Percentiles rank a stretch among this genome's conserved stretches.
Evolutionary conservation across 2,888 invertebrate species (phyloP).

Genomic region (Tenthredo mesomela): DNA sequence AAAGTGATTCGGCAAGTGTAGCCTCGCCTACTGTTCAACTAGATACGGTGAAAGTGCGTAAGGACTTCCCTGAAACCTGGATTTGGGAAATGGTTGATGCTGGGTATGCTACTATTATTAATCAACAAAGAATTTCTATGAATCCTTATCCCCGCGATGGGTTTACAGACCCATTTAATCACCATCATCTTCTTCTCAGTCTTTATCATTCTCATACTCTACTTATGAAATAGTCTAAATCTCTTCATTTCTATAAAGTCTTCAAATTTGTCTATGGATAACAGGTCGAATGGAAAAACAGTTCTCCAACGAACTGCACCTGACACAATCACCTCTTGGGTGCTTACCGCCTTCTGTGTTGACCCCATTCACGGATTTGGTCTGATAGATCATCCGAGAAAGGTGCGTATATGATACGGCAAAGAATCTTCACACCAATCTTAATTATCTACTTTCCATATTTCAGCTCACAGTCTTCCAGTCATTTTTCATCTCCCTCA

Average conservation of each 20-base stretch:
- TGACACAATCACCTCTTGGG: constrained; percentile 91
- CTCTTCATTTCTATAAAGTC: not conserved
- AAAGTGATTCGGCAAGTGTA: constrained; percentile 38
- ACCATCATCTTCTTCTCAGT: no score
- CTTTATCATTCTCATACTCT: no score
- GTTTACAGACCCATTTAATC: no score
- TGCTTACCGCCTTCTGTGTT: constrained; percentile 90
- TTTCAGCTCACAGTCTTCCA: constrained; percentile 86
- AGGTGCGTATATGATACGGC: constrained; percentile 74
- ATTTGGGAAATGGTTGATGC: constrained; percentile 82
- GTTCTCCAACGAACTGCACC: constrained; percentile 85
- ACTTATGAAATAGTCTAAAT: no score
- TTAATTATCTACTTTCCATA: constrained; percentile 55
- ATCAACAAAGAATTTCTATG: not conserved
- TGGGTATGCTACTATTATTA: constrained; percentile 78
- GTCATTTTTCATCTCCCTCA: constrained; percentile 91
- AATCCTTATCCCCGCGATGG: not conserved
- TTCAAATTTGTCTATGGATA: not conserved
- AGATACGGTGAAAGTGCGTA: constrained; percentile 77
- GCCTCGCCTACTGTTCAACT: not conserved
- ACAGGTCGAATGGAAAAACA: constrained; percentile 81
- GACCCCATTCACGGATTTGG: constrained; percentile 89
- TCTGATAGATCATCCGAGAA: constrained; percentile 83
- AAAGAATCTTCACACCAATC: not conserved
- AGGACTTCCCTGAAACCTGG: constrained; percentile 88